These are phyloP conservation scores for Rhodinocichla rosea DNA, from an alignment of 2,113 vertebrate genomes.

Conservation along the genomic window DNA sequence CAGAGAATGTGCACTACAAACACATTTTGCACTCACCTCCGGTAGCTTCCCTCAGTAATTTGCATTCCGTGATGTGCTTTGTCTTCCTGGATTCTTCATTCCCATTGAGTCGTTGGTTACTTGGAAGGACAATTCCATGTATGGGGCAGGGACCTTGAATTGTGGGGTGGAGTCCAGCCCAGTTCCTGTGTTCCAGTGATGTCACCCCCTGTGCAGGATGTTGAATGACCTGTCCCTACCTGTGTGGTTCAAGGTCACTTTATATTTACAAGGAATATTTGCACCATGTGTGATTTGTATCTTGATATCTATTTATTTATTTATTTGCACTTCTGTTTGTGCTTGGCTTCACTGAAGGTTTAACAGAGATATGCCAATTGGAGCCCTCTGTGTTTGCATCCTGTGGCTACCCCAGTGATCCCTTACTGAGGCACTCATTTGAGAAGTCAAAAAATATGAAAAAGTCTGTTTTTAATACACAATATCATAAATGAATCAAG, in stretches of 20 bases:
- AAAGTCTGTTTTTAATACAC: constrained; percentile 12
- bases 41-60: background rate
- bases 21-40: rapidly evolving
- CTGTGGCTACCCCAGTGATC: background rate
- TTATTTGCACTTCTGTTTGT: constrained; percentile 28
- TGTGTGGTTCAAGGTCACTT: background rate
- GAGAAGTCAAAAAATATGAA: background rate
- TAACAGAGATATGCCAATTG: background rate
- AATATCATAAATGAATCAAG: background rate
- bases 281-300: background rate
- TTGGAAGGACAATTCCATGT: background rate
- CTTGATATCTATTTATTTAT: constrained; percentile 1
- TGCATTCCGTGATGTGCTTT: background rate
- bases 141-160: background rate
- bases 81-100: background rate
- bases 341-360: constrained; percentile 5
- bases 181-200: background rate
- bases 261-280: background rate
- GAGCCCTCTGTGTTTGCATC: constrained; percentile 34
- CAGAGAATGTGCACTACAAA: background rate
- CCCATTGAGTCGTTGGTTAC: background rate
- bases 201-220: background rate
- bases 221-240: background rate
- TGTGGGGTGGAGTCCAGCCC: background rate
- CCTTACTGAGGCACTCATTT: constrained; percentile 8